Base-by-base conservation (phyloP, 2,113 vertebrate species). In the Bufo bufo region DNA sequence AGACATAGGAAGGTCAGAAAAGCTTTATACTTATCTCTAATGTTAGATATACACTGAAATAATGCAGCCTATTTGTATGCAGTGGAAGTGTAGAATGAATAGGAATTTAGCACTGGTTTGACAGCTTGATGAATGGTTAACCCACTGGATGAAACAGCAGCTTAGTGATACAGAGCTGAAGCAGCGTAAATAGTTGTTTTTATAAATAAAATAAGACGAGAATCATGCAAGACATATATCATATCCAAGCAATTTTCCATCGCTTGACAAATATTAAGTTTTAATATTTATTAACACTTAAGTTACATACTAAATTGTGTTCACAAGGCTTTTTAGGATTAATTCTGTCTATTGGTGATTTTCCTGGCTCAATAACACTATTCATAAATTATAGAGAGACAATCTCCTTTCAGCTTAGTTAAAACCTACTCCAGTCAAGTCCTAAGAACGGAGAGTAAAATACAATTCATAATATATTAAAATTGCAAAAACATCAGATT, bases 51-150 rank as follows among this genome's bases (percentile, higher is more conserved):
- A 74, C 17, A 43, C 33, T 17, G 71, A 74, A 74, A 47, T 74
- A 74, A 74, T 74, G 71, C 43, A 45, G 45, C 19, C 71, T 47
- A 47, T 74, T 74, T 74, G 71, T 74, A 74, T 74, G 43, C 43
- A 19, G 71, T 13, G 12, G 71, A 74, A 14, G 71, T 74, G 43
- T 74, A 47, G 71, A 47, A 74, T 74, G 33, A 47, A 74, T 74
- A 47, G 71, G 43, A 74, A 12, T 74, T 74, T 74, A 74, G 45
- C n/a, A 74, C 14, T 19, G 43, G 33, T 74, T 11, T 74, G 71
- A 74, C 71, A 74, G 71, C 45, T 74, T 74, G 71, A 74, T 74
- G 43, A 74, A 74, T 74, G 71, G 47, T 47, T 43, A 74, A 74
- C 71, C 23, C 43, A 19, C 72, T 75, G 45, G 47, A 75, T 75